Percentiles rank a stretch among this genome's conserved stretches.
Evolutionary conservation across 2,113 vertebrate genomes (phyloP).

Genomic region (Nannobrachium achirus): DNA sequence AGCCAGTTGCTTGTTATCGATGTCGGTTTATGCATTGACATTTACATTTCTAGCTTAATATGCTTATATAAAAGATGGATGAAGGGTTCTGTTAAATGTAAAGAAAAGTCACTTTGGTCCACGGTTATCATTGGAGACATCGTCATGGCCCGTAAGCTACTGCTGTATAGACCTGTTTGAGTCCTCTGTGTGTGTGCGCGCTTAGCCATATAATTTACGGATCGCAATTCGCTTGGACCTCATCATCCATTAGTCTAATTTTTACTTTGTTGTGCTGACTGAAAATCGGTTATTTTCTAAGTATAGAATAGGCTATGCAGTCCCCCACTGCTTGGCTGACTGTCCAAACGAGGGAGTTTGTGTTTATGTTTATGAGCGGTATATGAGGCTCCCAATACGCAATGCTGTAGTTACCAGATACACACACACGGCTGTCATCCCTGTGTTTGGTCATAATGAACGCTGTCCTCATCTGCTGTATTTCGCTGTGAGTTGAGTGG

Average conservation of each 20-base stretch:
- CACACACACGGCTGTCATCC: slow-evolving; percentile 33
- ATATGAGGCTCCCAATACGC: slow-evolving; percentile 6
- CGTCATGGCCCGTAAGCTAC: slow-evolving; percentile 34
- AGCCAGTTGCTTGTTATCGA: slow-evolving; percentile 38
- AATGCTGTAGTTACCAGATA: slow-evolving; percentile 23
- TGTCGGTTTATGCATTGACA: slow-evolving; percentile 46
- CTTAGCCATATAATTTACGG: slow-evolving; percentile 52
- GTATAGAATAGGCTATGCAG: neutral
- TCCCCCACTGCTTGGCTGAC: slow-evolving; percentile 29
- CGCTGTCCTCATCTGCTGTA: slow-evolving; percentile 53
- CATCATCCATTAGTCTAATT: neutral
- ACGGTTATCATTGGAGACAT: slow-evolving; percentile 45
- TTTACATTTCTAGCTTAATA: slow-evolving; percentile 37
- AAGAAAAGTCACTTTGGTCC: slow-evolving; percentile 47
- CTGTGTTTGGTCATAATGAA: slow-evolving; percentile 37
- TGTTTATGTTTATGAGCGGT: no score
- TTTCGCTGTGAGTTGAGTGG: slow-evolving; percentile 62
- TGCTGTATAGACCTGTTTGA: slow-evolving; percentile 33
- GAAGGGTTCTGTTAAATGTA: slow-evolving; percentile 47
- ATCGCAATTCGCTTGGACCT: slow-evolving; percentile 35
- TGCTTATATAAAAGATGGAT: slow-evolving; percentile 45
- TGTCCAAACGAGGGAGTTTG: slow-evolving; percentile 11
- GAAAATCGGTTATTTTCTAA: no score
- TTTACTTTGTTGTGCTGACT: no score
- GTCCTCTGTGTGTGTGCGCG: slow-evolving; percentile 21